phyloP scores from a whole-genome alignment of 2,888 invertebrate genomes.

The Drosophila emarginata region DNA sequence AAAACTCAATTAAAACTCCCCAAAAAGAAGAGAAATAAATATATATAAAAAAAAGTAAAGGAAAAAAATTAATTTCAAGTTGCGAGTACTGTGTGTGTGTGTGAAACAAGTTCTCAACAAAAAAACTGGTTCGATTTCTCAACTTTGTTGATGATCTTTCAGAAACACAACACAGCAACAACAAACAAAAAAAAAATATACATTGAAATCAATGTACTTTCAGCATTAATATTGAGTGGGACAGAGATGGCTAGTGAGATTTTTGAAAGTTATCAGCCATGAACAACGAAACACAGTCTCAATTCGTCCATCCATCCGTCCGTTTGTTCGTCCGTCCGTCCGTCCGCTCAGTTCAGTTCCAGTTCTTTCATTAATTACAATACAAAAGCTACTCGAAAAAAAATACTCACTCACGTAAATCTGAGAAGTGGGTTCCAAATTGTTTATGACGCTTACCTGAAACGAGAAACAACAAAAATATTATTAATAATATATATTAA shows the following conservation, averaged over 20 bases:
- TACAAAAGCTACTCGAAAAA: constrained; percentile 9
- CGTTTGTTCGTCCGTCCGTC: not conserved
- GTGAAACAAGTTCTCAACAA: constrained; percentile 62
- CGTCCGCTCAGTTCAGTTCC: constrained; percentile 10
- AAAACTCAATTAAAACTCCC: constrained; percentile 58
- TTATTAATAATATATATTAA: not conserved
- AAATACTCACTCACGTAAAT: constrained; percentile 24
- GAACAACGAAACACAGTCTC: constrained; percentile 33
- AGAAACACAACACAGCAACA: constrained; percentile 16
- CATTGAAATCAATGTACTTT: constrained; percentile 39
- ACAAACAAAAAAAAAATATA: constrained; percentile 24
- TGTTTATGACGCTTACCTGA: constrained; percentile 1
- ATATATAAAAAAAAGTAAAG: not conserved
- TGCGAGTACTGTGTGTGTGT: constrained; percentile 17
- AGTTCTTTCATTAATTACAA: constrained; percentile 53
- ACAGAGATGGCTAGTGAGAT: constrained; percentile 20
- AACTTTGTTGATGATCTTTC: constrained; percentile 39
- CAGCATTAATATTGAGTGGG: constrained; percentile 7
- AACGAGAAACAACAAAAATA: not conserved
- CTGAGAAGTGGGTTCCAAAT: not conserved
- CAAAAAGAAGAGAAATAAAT: constrained; percentile 21
- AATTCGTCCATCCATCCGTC: not conserved
- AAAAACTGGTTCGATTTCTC: constrained; percentile 70
- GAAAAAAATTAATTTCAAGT: constrained; percentile 13
- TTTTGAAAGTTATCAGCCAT: constrained; percentile 72